Evolutionary conservation across 2,888 invertebrate genomes (phyloP).

Genomic region (Parascotia fuliginaria): DNA sequence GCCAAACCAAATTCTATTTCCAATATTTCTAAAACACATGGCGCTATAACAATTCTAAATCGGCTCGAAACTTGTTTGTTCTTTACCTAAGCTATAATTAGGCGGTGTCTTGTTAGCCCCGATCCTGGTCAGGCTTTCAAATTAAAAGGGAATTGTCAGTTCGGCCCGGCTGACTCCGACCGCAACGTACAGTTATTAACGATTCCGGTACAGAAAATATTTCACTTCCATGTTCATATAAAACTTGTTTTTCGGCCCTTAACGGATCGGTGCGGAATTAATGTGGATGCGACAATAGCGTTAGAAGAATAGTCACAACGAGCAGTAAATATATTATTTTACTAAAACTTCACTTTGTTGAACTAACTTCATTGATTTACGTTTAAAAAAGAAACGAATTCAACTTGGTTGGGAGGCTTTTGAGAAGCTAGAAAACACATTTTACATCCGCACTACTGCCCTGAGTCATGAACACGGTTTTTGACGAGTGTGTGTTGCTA

Average conservation of each 20-base stretch:
- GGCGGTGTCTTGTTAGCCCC: constrained; percentile 79
- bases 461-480: too few relatives aligned
- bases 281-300: constrained; percentile 53
- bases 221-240: constrained; percentile 84
- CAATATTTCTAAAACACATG: constrained; percentile 74
- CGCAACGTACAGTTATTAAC: constrained; percentile 79
- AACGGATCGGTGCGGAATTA: constrained; percentile 54
- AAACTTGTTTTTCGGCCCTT: constrained; percentile 77
- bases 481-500: too few relatives aligned
- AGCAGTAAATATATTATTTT: too few relatives aligned
- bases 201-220: constrained; percentile 83
- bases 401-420: too few relatives aligned
- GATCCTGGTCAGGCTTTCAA: constrained; percentile 75
- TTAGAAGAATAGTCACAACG: too few relatives aligned
- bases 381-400: too few relatives aligned
- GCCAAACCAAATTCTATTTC: constrained; percentile 38
- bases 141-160: constrained; percentile 81
- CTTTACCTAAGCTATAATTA: constrained; percentile 77
- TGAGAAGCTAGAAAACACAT: too few relatives aligned
- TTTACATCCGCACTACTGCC: too few relatives aligned
- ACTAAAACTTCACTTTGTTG: too few relatives aligned
- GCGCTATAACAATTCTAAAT: constrained; percentile 65
- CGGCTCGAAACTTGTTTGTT: constrained; percentile 76
- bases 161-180: constrained; percentile 60
- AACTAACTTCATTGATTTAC: too few relatives aligned